phyloP scores from a whole-genome alignment of 2,113 vertebrate genomes.

The Platichthys flesus region DNA sequence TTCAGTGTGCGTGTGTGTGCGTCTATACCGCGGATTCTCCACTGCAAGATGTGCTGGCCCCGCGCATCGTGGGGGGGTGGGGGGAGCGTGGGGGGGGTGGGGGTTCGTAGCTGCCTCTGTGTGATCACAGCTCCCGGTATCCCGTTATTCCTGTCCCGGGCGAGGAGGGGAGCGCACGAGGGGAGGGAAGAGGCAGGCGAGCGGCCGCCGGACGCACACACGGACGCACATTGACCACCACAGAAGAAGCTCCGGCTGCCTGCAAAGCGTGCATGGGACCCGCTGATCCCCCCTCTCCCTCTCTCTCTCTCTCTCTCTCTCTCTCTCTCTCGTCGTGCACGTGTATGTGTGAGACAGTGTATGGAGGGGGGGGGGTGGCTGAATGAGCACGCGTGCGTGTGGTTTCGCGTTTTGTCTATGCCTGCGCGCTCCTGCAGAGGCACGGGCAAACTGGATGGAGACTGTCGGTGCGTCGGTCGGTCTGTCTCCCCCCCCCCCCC shows the following conservation, averaged over 20 bases:
- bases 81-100: no score
- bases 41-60: constrained; percentile 74
- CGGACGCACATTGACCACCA: constrained; percentile 46
- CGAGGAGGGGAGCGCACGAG: constrained; percentile 41
- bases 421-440: constrained; percentile 79
- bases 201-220: constrained; percentile 65
- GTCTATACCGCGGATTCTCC: constrained; percentile 66
- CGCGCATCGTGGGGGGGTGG: constrained; percentile 50
- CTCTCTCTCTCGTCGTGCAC: constrained; percentile 24
- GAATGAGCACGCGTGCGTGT: constrained; percentile 44
- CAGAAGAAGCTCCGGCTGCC: constrained; percentile 49
- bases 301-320: constrained; percentile 4
- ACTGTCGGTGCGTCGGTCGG: constrained; percentile 51
- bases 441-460: constrained; percentile 71
- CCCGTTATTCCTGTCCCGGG: constrained; percentile 74
- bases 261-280: constrained; percentile 67
- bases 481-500: constrained; percentile 32
- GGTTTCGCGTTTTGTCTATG: constrained; percentile 40
- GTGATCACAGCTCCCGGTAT: constrained; percentile 62
- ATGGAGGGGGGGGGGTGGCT: neutral
- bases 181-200: constrained; percentile 55
- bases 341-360: constrained; percentile 2
- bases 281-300: constrained; percentile 24
- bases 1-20: constrained; percentile 61
- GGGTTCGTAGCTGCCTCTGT: constrained; percentile 47